Base-by-base conservation (phyloP, 2,888 invertebrate species). In the Nezara viridula region DNA sequence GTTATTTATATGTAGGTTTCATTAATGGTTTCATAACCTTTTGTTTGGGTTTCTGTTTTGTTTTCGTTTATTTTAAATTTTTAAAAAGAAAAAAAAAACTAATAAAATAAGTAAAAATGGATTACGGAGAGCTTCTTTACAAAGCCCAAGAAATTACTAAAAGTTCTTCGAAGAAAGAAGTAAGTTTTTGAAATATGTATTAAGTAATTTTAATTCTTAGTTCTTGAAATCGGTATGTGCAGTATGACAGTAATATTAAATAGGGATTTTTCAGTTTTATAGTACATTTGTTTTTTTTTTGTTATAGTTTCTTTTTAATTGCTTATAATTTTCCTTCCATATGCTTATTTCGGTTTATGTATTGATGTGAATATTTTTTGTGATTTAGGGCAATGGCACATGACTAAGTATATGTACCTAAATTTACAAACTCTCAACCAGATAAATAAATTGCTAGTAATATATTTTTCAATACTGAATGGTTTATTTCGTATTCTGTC, bases 61-160 rank as follows among this genome's bases (percentile, higher is more conserved):
- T 12, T 81, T 81, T 44, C 2, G 24, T 81, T 81, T 81, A 14
- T 10, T 44, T 81, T 44, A 40, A 40, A 24, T 44, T 81, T 40
- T 14, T 14, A 81, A 37, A 81, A 81, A n/a, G 60, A 14, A 16
- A 66, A 66, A 44, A 66, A 32, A 66, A 66, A 66, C 5, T 32
- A 14, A 19, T 32, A 86, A 50, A 86, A 77, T 44, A 66, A 44
- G 49, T 55, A 7, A 94, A 92, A 91, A 93, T 95, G 95, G 95
- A 95, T 94, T 96, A 95, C 91, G 94, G 94, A 85, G 93, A 94
- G 21, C 91, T 96, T 88, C 92, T 96, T 90, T 94, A 94, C 91
- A 94, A 94, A 87, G 95, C 95, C 2, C 94, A 95, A 91, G 94
- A 94, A 92, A 95, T 95, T 92, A 94, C 94, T 90, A 92, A 92